phyloP scores from a whole-genome alignment of 2,888 invertebrate species.

The Seira musarum region DNA sequence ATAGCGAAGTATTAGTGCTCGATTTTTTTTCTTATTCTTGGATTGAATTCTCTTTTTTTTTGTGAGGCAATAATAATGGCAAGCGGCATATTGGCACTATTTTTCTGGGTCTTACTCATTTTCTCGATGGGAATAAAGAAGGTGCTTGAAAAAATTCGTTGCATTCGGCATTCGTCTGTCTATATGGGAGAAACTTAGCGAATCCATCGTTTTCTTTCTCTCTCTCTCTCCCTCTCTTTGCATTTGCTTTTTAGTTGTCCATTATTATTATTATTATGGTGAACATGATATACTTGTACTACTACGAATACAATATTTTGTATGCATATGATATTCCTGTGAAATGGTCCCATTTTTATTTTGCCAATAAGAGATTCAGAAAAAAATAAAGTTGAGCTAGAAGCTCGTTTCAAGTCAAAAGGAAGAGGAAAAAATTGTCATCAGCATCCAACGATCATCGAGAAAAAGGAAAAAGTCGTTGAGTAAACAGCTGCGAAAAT shows the following conservation, averaged over 20 bases:
- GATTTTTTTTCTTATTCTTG: slow-evolving; percentile 14
- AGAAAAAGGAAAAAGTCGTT: slow-evolving; percentile 6
- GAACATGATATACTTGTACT: slow-evolving; percentile 11
- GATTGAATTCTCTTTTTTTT: slow-evolving; percentile 35
- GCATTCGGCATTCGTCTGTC: neutral
- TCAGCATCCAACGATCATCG: slow-evolving; percentile 2
- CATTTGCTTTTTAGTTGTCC: slow-evolving; percentile 16
- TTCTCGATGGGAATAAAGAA: slow-evolving; percentile 9
- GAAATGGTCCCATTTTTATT: slow-evolving; percentile 17
- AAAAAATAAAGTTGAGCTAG: no score
- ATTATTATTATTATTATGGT: slow-evolving; percentile 17
- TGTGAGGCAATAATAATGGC: slow-evolving; percentile 45
- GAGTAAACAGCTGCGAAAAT: slow-evolving; percentile 19
- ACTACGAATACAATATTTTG: slow-evolving; percentile 22
- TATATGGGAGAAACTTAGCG: neutral
- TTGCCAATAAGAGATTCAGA: slow-evolving; percentile 8
- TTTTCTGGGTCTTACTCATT: slow-evolving; percentile 27
- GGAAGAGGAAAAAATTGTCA: slow-evolving; percentile 13
- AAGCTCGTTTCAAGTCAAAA: neutral
- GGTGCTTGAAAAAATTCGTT: slow-evolving; percentile 4
- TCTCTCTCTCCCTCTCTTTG: neutral
- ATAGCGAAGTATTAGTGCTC: slow-evolving; percentile 15
- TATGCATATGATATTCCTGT: slow-evolving; percentile 26
- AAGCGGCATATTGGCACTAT: slow-evolving; percentile 50
- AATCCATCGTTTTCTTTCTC: neutral